phyloP scores from a whole-genome alignment of 2,888 invertebrate genomes.

The Drosophila cyrtoloma region DNA sequence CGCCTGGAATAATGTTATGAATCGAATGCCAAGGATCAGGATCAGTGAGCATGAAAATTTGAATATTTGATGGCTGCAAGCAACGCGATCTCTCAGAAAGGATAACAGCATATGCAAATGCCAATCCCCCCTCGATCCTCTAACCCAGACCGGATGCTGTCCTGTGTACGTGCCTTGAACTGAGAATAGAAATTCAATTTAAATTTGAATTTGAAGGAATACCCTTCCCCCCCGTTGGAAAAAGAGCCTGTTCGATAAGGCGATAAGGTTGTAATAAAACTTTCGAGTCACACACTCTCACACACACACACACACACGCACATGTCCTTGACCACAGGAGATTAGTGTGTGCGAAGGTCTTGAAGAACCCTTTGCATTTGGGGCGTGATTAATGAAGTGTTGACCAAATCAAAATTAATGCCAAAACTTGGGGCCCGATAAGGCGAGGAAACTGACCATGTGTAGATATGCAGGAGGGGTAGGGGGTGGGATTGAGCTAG shows the following conservation, averaged over 20 bases:
- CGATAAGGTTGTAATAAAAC: slow-evolving; percentile 70
- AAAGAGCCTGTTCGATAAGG: slow-evolving; percentile 48
- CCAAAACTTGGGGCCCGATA: slow-evolving; percentile 61
- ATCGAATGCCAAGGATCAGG: slow-evolving; percentile 32
- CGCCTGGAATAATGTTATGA: slow-evolving; percentile 26
- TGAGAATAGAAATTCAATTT: slow-evolving; percentile 40
- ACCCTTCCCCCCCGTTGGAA: slow-evolving; percentile 6
- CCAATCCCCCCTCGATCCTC: background rate
- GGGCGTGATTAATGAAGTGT: slow-evolving; percentile 84
- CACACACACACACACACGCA: slow-evolving; percentile 44
- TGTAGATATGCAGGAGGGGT: slow-evolving; percentile 34
- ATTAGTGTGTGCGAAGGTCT: slow-evolving; percentile 45
- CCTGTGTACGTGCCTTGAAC: slow-evolving; percentile 63
- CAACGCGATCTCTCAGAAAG: slow-evolving; percentile 39
- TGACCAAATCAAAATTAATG: slow-evolving; percentile 82
- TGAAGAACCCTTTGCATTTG: slow-evolving; percentile 33
- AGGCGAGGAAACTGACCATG: slow-evolving; percentile 57
- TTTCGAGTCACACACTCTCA: slow-evolving; percentile 35
- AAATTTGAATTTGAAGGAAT: slow-evolving; percentile 8
- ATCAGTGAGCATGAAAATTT: slow-evolving; percentile 60
- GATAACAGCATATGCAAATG: slow-evolving; percentile 51
- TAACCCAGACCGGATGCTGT: slow-evolving; percentile 59
- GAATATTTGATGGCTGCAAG: slow-evolving; percentile 30
- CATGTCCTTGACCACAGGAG: slow-evolving; percentile 64
- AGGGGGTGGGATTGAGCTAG: slow-evolving; percentile 1